These are phyloP conservation scores for Saturnia pavonia DNA, from an alignment of 2,888 invertebrate species.

Conservation along the genomic window DNA sequence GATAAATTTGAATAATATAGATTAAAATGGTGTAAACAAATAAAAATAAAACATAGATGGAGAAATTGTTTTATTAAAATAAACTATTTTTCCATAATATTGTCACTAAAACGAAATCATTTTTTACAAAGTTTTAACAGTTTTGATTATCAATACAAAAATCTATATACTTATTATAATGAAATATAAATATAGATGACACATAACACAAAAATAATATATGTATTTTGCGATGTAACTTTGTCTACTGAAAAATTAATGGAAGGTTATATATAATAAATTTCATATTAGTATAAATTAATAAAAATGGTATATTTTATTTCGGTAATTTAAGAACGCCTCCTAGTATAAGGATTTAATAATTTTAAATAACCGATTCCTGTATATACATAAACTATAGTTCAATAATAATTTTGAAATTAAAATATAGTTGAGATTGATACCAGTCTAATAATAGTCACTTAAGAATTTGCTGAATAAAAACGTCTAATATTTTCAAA, in stretches of 20 bases:
- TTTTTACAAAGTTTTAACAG: not conserved
- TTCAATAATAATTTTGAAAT: too few species aligned
- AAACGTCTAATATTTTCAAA: too few species aligned
- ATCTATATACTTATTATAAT: not conserved
- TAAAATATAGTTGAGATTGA: too few species aligned
- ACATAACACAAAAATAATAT: not conserved
- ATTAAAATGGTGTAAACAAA: not conserved
- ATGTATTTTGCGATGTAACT: not conserved
- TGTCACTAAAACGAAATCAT: not conserved
- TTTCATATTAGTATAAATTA: not conserved
- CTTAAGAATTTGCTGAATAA: too few species aligned
- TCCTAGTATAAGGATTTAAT: not conserved
- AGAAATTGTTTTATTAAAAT: slow-evolving; percentile 5
- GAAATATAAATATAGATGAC: not conserved
- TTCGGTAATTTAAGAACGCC: not conserved
- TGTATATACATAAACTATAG: too few species aligned
- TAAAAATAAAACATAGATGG: not conserved
- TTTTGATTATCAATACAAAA: not conserved
- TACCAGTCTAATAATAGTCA: too few species aligned
- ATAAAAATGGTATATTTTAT: not conserved
- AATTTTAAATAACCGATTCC: too few species aligned
- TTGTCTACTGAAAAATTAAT: not conserved
- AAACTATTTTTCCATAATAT: slow-evolving; percentile 1
- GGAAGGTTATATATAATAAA: too few species aligned
- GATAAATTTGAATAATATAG: too few species aligned